Evolutionary conservation across 2,113 vertebrate species (phyloP).

Genomic region (Chloebia gouldiae): DNA sequence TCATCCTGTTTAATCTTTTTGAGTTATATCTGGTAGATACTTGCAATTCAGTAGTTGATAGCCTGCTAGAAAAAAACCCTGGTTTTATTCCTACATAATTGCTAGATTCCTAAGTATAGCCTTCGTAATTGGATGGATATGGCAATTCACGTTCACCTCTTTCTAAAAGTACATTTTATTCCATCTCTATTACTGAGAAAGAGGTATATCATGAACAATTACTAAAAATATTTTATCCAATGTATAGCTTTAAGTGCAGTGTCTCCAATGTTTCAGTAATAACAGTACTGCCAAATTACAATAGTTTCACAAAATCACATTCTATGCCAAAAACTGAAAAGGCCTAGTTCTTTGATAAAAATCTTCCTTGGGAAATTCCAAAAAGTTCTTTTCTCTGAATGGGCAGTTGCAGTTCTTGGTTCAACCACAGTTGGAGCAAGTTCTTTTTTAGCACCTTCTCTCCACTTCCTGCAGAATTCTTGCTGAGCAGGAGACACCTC

Average conservation of each 20-base stretch:
- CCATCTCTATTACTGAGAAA: background rate
- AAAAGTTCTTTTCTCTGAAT: background rate
- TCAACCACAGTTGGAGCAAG: background rate
- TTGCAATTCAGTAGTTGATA: constrained; percentile 14
- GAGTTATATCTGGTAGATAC: background rate
- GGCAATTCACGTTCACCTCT: background rate
- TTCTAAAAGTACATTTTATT: background rate
- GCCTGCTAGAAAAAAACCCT: background rate
- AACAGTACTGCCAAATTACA: background rate
- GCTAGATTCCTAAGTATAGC: background rate
- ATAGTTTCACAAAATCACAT: background rate
- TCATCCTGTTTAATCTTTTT: constrained; percentile 1
- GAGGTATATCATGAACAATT: background rate
- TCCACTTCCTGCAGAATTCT: background rate
- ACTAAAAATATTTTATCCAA: constrained; percentile 19
- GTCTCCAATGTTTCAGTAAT: constrained; percentile 6
- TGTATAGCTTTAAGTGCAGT: background rate
- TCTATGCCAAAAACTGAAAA: background rate
- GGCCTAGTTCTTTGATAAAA: background rate
- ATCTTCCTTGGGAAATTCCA: background rate
- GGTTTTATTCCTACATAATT: constrained; percentile 13
- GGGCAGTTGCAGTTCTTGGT: background rate
- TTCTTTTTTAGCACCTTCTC: background rate
- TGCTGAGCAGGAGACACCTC: background rate
- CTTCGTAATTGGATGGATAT: background rate